Percentiles rank a stretch among this genome's conserved stretches.
phyloP scores from a whole-genome alignment of 1,140 invertebrate genomes.

The Zaprionus gabonicus region DNA sequence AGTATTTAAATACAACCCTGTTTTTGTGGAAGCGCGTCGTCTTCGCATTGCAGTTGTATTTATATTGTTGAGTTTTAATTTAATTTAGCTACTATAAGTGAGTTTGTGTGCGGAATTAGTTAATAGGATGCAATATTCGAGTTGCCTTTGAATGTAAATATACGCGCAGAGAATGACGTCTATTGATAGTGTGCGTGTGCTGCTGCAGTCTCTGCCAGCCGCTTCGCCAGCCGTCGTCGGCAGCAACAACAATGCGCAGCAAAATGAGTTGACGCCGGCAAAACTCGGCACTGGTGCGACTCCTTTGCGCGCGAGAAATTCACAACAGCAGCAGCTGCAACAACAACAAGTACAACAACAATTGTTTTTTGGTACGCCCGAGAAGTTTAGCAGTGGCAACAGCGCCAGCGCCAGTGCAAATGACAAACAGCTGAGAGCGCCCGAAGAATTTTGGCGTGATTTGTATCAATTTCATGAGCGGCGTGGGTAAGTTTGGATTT shows the following conservation, averaged over 20 bases:
- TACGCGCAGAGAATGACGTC: constrained; percentile 53
- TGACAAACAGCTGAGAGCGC: constrained; percentile 42
- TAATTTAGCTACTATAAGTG: constrained; percentile 46
- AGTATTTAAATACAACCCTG: constrained; percentile 47
- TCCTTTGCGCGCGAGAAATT: constrained; percentile 66
- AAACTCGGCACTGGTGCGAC: constrained; percentile 53
- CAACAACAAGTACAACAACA: constrained; percentile 37
- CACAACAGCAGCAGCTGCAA: constrained; percentile 29
- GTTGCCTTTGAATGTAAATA: constrained; percentile 26
- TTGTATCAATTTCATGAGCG: constrained; percentile 93
- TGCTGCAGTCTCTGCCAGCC: constrained; percentile 70
- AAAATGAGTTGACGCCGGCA: constrained; percentile 56
- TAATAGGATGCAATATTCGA: constrained; percentile 54
- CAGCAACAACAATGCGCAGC: constrained; percentile 39
- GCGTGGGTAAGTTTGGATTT: constrained; percentile 89
- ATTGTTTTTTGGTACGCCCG: constrained; percentile 46
- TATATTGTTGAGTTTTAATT: constrained; percentile 62
- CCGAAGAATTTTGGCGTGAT: constrained; percentile 89
- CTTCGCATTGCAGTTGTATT: constrained; percentile 64
- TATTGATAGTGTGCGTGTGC: constrained; percentile 66
- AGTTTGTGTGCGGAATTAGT: constrained; percentile 42
- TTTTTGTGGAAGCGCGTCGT: constrained; percentile 56
- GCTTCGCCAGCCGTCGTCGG: constrained; percentile 41
- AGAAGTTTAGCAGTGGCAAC: constrained; percentile 34
- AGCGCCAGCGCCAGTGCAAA: constrained; percentile 1